Percentiles rank a stretch among this genome's conserved stretches.
These are phyloP conservation scores for Chironomus striatipennis DNA, from an alignment of 1,140 invertebrate species.

Conservation along the genomic window DNA sequence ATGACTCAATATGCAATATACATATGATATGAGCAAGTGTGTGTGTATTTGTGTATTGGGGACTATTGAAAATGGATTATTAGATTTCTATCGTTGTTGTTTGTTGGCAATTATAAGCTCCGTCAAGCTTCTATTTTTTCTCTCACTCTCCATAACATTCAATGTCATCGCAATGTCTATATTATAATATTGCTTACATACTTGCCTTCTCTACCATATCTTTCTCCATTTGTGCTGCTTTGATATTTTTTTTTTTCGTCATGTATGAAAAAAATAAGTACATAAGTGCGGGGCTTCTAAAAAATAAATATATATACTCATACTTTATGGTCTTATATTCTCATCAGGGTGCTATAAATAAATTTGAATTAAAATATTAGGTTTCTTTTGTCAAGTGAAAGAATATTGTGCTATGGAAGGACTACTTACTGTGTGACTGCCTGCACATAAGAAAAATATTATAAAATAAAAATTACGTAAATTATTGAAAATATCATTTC, in stretches of 20 bases:
- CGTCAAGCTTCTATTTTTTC: background rate
- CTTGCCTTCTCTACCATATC: background rate
- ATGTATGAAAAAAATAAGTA: background rate
- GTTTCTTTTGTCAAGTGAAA: background rate
- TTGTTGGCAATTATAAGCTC: background rate
- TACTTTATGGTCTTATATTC: background rate
- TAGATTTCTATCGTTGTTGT: background rate
- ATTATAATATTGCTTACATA: too few relatives aligned
- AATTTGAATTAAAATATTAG: background rate
- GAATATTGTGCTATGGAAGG: background rate
- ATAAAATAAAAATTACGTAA: background rate
- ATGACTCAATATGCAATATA: background rate
- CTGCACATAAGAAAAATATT: too few relatives aligned
- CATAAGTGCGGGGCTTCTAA: constrained; percentile 4
- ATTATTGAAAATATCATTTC: background rate
- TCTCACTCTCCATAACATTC: background rate
- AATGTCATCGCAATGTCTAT: too few relatives aligned
- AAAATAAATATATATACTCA: background rate
- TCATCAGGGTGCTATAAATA: background rate
- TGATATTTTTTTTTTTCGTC: background rate
- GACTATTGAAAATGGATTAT: background rate
- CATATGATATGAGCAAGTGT: too few relatives aligned
- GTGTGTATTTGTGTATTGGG: too few relatives aligned
- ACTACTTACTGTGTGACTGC: background rate
- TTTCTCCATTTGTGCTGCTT: background rate